Evolutionary conservation across 2,888 invertebrate genomes (phyloP).

Genomic region (Melanchra persicariae): DNA sequence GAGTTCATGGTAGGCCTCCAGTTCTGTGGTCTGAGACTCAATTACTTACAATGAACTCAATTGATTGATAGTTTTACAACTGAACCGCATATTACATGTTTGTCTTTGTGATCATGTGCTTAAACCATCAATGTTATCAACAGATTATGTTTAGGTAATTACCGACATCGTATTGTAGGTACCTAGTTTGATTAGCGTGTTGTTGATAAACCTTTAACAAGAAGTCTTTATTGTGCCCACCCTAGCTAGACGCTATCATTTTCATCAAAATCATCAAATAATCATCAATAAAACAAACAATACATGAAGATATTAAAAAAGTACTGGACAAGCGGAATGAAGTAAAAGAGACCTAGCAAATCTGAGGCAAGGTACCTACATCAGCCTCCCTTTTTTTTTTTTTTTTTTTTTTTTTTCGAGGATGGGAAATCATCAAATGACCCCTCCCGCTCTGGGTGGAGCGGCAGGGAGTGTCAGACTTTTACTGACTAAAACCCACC

Average conservation of each 20-base stretch:
- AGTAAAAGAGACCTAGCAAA: too few relatives aligned
- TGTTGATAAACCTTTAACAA: neutral
- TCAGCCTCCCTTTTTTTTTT: too few relatives aligned
- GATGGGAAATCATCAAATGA: too few relatives aligned
- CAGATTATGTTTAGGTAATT: slow-evolving; percentile 7
- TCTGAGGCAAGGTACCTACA: too few relatives aligned
- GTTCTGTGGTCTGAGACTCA: slow-evolving; percentile 2
- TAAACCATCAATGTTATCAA: neutral
- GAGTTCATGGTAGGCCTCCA: too few relatives aligned
- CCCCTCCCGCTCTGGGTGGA: too few relatives aligned
- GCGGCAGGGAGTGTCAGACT: too few relatives aligned
- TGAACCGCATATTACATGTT: neutral
- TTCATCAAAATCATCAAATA: too few relatives aligned
- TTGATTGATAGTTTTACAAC: neutral
- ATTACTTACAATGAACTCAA: slow-evolving; percentile 6
- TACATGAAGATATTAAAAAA: neutral
- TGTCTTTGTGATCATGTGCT: neutral
- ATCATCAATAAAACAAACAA: neutral
- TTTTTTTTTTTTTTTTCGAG: too few relatives aligned
- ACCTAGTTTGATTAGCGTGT: neutral
- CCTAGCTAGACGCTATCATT: neutral
- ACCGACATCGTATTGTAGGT: neutral
- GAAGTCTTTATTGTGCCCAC: neutral
- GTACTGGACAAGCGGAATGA: too few relatives aligned
- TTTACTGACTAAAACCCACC: too few relatives aligned